A percentile compares a stretch with the other conserved stretches of the same genome.
These are phyloP conservation scores for Budorcas taxicolor DNA, from an alignment of 2,113 vertebrate genomes.

Conservation along the genomic window DNA sequence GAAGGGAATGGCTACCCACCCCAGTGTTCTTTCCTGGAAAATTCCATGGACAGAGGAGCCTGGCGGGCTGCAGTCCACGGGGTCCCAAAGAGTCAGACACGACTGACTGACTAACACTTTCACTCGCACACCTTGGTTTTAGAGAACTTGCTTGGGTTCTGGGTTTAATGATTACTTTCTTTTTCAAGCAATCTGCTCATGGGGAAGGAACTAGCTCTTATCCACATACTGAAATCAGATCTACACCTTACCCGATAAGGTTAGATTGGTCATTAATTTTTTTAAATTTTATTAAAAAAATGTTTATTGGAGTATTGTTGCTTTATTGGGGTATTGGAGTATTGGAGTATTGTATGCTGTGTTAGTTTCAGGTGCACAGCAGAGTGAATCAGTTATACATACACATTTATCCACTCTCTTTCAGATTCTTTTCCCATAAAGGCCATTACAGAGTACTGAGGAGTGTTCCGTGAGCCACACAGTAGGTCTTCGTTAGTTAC, in stretches of 20 bases:
- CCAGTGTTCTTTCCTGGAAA: neutral
- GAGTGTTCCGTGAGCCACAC: neutral
- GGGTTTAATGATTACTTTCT: neutral
- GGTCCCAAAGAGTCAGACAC: neutral
- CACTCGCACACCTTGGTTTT: neutral
- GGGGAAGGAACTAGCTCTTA: neutral
- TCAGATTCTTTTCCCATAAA: neutral
- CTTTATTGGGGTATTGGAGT: no score
- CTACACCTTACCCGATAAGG: neutral
- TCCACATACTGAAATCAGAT: neutral
- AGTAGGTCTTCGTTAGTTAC: neutral
- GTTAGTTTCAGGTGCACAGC: neutral
- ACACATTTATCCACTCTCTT: neutral
- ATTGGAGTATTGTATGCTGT: neutral
- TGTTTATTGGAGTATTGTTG: neutral
- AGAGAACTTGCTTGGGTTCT: neutral
- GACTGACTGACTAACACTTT: neutral
- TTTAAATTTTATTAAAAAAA: neutral
- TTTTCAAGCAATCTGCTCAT: neutral
- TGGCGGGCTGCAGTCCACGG: neutral
- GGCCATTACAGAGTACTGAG: neutral
- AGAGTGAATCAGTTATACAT: neutral
- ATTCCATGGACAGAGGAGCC: neutral
- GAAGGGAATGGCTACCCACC: neutral
- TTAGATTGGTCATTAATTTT: neutral